Conservation (phyloP, 2,888 invertebrate species). For the Crematogaster levior region DNA sequence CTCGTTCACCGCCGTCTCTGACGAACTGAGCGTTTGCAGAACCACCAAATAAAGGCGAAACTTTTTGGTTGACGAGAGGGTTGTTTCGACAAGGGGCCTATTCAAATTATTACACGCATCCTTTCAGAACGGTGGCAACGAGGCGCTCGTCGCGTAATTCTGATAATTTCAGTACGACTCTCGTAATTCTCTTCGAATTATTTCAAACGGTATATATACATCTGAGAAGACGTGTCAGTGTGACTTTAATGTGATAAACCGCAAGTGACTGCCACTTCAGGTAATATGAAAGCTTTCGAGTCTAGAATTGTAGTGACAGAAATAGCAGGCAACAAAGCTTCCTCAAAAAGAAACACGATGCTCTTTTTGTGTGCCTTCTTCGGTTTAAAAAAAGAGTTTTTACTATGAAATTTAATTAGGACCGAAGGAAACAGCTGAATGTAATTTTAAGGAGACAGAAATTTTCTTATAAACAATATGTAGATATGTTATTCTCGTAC, state of each 20-base stretch:
- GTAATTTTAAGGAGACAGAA: not conserved
- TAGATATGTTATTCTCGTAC: not conserved
- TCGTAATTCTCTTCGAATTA: slow-evolving; percentile 63
- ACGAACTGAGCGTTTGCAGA: slow-evolving; percentile 36
- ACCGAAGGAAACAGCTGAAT: slow-evolving; percentile 1
- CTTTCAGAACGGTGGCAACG: slow-evolving; percentile 53
- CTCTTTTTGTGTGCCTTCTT: not conserved
- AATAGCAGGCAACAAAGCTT: slow-evolving; percentile 4
- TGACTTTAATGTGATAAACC: slow-evolving; percentile 64
- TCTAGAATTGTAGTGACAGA: slow-evolving; percentile 29
- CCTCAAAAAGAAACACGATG: slow-evolving; percentile 16
- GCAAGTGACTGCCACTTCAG: slow-evolving; percentile 69
- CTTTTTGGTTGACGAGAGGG: slow-evolving; percentile 69
- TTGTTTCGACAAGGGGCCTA: slow-evolving; percentile 71
- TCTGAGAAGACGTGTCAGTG: slow-evolving; percentile 33
- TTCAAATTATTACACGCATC: slow-evolving; percentile 75
- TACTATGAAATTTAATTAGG: slow-evolving; percentile 61
- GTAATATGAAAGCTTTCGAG: slow-evolving; percentile 67
- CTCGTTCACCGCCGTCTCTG: slow-evolving; percentile 12
- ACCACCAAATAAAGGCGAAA: slow-evolving; percentile 65
- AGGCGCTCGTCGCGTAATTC: slow-evolving; percentile 55
- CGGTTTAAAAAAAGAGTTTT: slow-evolving; percentile 24
- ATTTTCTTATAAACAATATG: not conserved
- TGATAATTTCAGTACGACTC: slow-evolving; percentile 59
- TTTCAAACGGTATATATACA: slow-evolving; percentile 59